A percentile compares a stretch with the other conserved stretches of the same genome.
Evolutionary conservation across 64 coral and sea anemone genomes (phyloP).

Genomic region (Stylophora pistillata): DNA sequence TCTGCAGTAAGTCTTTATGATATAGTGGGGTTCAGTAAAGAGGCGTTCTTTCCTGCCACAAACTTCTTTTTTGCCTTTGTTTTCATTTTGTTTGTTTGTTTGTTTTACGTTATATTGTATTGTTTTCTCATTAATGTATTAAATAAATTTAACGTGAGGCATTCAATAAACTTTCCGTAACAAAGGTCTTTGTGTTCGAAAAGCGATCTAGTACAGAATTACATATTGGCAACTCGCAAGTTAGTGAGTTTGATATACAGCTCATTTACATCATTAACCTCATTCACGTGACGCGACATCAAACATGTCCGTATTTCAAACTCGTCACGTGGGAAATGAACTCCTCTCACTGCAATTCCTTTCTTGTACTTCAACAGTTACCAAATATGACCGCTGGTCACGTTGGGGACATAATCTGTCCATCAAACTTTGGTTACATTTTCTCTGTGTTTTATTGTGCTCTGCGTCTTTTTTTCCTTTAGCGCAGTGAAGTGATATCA

Average conservation of each 20-base stretch:
- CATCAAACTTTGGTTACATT: too few relatives aligned
- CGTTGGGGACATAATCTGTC: too few relatives aligned
- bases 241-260: too few relatives aligned
- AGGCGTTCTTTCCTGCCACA: too few relatives aligned
- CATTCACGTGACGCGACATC: not conserved
- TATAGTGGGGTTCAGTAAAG: too few relatives aligned
- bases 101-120: not conserved
- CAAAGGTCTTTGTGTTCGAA: not conserved
- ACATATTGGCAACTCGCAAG: not conserved
- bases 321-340: too few relatives aligned
- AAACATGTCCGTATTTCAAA: not conserved
- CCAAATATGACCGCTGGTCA: too few relatives aligned
- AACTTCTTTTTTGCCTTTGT: too few relatives aligned
- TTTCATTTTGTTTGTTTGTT: too few relatives aligned
- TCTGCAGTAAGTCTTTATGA: too few relatives aligned
- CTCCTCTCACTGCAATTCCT: too few relatives aligned
- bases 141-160: not conserved
- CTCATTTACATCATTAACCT: not conserved
- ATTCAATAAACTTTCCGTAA: not conserved
- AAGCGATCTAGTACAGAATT: not conserved
- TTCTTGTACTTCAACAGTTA: too few relatives aligned
- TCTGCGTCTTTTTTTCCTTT: not conserved
- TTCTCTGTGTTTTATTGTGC: not conserved
- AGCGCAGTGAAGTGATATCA: not conserved
- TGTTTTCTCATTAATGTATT: not conserved